Conservation (phyloP, 2,888 invertebrate species). For the Sinotaia quadrata region DNA sequence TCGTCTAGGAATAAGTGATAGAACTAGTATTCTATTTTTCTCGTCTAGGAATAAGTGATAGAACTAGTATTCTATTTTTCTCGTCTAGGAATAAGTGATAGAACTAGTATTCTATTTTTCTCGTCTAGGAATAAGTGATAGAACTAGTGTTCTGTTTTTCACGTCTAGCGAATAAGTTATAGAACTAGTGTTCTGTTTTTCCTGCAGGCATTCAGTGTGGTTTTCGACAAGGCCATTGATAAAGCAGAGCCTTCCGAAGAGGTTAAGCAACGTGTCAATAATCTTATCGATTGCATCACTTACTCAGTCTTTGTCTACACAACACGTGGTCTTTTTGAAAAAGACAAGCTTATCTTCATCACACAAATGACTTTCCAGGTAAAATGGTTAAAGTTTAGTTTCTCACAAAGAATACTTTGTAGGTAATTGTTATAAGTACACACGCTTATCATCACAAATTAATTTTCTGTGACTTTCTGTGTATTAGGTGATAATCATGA, state of each 20-base stretch:
- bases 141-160: background rate
- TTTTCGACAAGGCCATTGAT: conserved; percentile 95
- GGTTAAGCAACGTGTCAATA: conserved; percentile 84
- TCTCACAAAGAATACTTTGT: too few relatives aligned
- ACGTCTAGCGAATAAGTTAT: background rate
- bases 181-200: background rate
- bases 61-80: too few relatives aligned
- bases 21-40: too few relatives aligned
- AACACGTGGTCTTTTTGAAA: conserved; percentile 93
- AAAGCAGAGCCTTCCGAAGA: conserved; percentile 87
- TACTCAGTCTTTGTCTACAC: conserved; percentile 96
- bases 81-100: too few relatives aligned
- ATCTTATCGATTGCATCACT: conserved; percentile 94
- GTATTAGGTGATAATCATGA: too few relatives aligned
- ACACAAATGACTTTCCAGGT: conserved; percentile 97
- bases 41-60: too few relatives aligned
- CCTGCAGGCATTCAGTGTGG: conserved; percentile 92
- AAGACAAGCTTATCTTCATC: conserved; percentile 95
- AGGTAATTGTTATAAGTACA: too few relatives aligned
- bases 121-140: too few relatives aligned
- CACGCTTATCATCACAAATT: too few relatives aligned
- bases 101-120: too few relatives aligned
- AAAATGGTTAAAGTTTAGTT: conserved; percentile 39
- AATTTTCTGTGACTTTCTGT: too few relatives aligned
- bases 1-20: too few relatives aligned